These are phyloP conservation scores for Vireo griseus DNA, from an alignment of 2,797 vertebrate species.

Conservation along the genomic window DNA sequence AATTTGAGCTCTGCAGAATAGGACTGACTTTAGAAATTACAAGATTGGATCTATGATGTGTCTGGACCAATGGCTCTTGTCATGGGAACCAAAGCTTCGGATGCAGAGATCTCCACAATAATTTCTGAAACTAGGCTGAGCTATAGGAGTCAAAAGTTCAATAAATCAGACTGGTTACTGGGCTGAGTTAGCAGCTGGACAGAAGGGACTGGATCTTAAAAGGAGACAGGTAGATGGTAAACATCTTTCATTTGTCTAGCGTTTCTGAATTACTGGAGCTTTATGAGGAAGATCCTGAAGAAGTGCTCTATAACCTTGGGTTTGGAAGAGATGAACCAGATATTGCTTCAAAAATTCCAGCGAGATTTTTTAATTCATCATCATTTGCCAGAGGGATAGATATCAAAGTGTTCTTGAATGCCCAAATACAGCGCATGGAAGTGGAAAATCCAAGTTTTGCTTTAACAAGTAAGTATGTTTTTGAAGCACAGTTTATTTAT, in stretches of 20 bases:
- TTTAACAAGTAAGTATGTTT: constrained; percentile 87
- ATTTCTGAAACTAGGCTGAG: neutral
- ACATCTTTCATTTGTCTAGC: constrained; percentile 69
- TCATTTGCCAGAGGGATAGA: constrained; percentile 93
- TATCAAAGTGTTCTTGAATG: constrained; percentile 95
- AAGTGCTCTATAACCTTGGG: constrained; percentile 94
- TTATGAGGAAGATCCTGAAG: constrained; percentile 96
- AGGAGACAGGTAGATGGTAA: neutral
- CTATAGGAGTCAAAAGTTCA: neutral
- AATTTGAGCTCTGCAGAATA: neutral
- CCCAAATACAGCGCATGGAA: constrained; percentile 95
- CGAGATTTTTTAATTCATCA: constrained; percentile 88
- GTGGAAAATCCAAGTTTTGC: constrained; percentile 97
- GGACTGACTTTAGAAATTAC: neutral
- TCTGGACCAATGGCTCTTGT: neutral
- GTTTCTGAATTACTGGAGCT: constrained; percentile 95
- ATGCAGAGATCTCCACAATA: neutral
- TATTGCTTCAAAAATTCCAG: constrained; percentile 90
- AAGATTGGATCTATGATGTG: neutral
- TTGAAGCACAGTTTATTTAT: constrained; percentile 5
- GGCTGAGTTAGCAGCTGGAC: neutral
- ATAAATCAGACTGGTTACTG: neutral
- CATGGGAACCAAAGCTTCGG: neutral
- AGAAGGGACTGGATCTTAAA: neutral
- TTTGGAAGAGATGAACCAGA: constrained; percentile 96